A percentile compares a stretch with the other conserved stretches of the same genome.
Evolutionary conservation across 2,797 vertebrate species (phyloP).

Genomic region (Tangara arthus): DNA sequence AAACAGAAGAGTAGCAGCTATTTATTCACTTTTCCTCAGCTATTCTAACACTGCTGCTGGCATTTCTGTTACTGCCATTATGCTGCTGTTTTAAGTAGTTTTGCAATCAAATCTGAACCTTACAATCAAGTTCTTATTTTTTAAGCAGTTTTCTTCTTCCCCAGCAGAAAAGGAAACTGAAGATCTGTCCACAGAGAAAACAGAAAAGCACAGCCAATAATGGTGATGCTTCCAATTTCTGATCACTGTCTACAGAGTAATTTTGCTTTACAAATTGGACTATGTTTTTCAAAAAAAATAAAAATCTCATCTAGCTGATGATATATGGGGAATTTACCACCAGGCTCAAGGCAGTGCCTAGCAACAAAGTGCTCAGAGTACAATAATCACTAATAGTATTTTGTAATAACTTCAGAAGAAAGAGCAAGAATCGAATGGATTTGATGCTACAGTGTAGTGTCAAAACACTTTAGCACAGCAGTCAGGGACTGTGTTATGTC

Average conservation of each 20-base stretch:
- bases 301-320: neutral
- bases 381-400: neutral
- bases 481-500: neutral
- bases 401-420: neutral
- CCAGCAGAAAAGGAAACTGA: neutral
- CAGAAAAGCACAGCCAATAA: neutral
- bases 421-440: neutral
- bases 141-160: neutral
- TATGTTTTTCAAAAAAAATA: neutral
- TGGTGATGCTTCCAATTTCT: neutral
- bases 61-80: neutral
- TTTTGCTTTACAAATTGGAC: neutral
- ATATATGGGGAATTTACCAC: neutral
- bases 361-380: slow-evolving; percentile 6
- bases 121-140: neutral
- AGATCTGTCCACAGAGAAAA: neutral
- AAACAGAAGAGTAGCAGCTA: neutral
- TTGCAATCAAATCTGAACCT: neutral
- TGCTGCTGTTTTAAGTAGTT: neutral
- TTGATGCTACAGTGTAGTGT: neutral
- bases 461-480: neutral
- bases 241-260: neutral
- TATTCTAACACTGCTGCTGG: neutral
- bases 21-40: neutral
- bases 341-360: neutral